These are phyloP conservation scores for Vidua macroura DNA, from an alignment of 2,113 vertebrate species.

Conservation along the genomic window DNA sequence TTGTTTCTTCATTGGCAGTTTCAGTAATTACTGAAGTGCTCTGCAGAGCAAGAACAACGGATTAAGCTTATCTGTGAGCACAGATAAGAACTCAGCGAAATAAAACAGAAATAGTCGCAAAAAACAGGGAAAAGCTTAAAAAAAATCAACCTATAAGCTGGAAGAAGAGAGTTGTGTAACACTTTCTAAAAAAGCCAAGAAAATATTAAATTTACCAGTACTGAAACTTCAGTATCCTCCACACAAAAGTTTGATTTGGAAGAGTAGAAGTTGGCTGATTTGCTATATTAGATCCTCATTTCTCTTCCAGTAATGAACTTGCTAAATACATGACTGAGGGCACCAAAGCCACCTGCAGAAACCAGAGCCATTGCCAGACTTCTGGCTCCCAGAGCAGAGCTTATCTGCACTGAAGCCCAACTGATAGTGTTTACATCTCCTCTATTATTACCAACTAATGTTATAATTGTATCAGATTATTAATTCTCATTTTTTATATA, in stretches of 20 bases:
- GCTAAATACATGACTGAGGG: background rate
- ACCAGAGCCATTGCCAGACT: background rate
- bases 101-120: background rate
- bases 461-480: background rate
- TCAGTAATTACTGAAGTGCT: background rate
- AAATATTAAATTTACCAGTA: background rate
- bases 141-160: too few relatives aligned
- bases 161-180: background rate
- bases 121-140: background rate
- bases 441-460: background rate
- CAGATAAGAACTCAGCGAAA: background rate
- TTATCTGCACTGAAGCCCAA: background rate
- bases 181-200: background rate
- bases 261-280: background rate
- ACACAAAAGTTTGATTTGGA: background rate
- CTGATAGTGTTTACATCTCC: background rate
- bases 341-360: background rate
- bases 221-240: background rate
- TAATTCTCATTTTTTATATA: background rate
- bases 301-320: background rate
- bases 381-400: background rate
- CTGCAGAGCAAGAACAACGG: background rate
- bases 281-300: background rate
- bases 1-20: background rate
- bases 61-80: background rate